Base-by-base conservation (phyloP, 1,140 invertebrate genomes). In the Apis florea region DNA sequence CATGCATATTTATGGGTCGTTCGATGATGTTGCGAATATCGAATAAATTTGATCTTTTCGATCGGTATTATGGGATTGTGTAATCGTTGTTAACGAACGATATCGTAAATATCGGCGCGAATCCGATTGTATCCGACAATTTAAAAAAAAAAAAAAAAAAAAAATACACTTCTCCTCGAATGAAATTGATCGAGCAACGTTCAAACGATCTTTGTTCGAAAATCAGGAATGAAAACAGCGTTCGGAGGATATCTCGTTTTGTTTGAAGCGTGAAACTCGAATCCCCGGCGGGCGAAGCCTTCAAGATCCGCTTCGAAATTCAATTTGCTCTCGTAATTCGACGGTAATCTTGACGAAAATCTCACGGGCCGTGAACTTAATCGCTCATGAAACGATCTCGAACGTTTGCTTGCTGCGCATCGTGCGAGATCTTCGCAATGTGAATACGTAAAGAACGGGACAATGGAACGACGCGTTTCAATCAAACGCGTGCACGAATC, bases 241-340 rank as follows among this genome's bases (percentile, higher is more conserved):
- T 73, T 31, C 31, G 6, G 8, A 8, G 15, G 31, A 40, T 68
- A 31, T 61, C 21, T 63, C 69, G 31, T 4, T 40, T 15, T 26
- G 54, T 76, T 59, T 13, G 24, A 21, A 12, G 56, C 21, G 40
- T 72, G 17, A 21, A 54, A 70, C 72, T n/a, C n/a, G 56, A 82
- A 58, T 63, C 56, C 47, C 61, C 68, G 56, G 17, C 26, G 40
- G 56, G 54, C 56, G 54, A 26, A 76, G 59, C 77, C 31, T 40
- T 53, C 21, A 26, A 26, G 40, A 66, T n/a, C 51, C 59, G n/a
- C 12, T 40, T 66, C 51, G 26, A 54, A 69, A 76, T 82, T 76
- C 73, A 76, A 82, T 69, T 82, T 69, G 49, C 11, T 4, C 51
- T 12, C 6, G 74, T 56, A 77, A 77, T 77, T 77, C 63, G 31